phyloP scores from a whole-genome alignment of 2,797 vertebrate genomes.

The Myoxocephalus aenaeus region DNA sequence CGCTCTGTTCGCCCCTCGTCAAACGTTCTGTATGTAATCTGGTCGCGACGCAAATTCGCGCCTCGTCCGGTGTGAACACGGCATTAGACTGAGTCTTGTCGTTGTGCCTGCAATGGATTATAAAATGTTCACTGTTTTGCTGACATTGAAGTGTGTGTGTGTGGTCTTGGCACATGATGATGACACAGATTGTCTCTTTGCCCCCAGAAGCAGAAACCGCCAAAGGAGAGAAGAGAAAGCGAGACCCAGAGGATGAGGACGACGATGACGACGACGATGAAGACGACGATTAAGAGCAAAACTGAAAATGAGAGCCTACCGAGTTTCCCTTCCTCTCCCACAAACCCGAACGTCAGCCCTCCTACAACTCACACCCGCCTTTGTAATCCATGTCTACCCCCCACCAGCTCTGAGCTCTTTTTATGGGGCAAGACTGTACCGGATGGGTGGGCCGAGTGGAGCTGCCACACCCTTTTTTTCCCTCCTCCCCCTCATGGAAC shows the following conservation, averaged over 20 bases:
- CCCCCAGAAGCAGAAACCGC: conserved; percentile 77
- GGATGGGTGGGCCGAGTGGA: conserved; percentile 87
- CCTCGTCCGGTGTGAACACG: no score
- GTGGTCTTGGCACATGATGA: neutral
- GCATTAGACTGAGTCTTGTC: neutral
- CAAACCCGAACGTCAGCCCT: conserved; percentile 76
- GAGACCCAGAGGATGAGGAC: conserved; percentile 92
- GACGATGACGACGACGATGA: conserved; percentile 90
- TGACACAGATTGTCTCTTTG: conserved; percentile 15
- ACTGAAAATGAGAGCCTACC: conserved; percentile 72
- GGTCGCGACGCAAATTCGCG: no score
- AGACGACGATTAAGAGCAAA: conserved; percentile 83
- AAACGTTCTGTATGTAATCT: no score
- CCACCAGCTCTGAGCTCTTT: conserved; percentile 81
- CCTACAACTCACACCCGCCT: conserved; percentile 76
- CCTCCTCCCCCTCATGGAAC: conserved; percentile 63
- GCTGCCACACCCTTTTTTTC: conserved; percentile 57
- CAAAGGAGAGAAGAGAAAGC: conserved; percentile 94
- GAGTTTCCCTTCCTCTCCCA: conserved; percentile 78
- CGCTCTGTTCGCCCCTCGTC: no score
- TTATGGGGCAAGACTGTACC: conserved; percentile 89
- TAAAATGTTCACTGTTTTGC: neutral
- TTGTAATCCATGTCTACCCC: conserved; percentile 79
- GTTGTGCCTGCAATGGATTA: neutral
- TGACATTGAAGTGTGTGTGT: neutral